Evolutionary conservation across 2,888 invertebrate genomes (phyloP).

Genomic region (Habroteleia sp.): DNA sequence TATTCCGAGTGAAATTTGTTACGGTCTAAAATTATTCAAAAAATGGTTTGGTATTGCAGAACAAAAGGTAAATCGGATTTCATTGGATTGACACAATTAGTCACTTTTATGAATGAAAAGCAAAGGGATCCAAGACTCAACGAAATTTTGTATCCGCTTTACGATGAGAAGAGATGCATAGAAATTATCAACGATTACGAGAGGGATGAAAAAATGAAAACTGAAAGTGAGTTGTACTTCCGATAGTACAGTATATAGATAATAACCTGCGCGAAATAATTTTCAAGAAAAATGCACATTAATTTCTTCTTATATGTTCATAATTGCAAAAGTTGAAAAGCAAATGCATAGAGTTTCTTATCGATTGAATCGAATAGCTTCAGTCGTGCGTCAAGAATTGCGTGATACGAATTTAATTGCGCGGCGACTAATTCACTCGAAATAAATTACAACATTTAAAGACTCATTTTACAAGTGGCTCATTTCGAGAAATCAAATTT

Average conservation of each 20-base stretch:
- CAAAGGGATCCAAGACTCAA: constrained; percentile 99
- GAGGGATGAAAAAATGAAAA: constrained; percentile 78
- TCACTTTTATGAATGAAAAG: constrained; percentile 97
- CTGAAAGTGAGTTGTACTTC: constrained; percentile 83
- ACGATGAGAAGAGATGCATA: constrained; percentile 94
- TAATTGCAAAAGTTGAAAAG: constrained; percentile 30
- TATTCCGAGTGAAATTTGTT: constrained; percentile 47
- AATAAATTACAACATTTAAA: constrained; percentile 36
- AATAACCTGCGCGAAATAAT: too few species aligned
- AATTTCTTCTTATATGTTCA: too few species aligned
- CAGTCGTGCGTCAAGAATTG: constrained; percentile 1
- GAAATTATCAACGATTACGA: constrained; percentile 98
- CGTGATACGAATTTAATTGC: constrained; percentile 42
- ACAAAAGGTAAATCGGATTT: constrained; percentile 95
- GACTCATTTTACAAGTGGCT: constrained; percentile 28
- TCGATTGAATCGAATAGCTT: constrained; percentile 29
- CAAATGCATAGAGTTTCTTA: constrained; percentile 1
- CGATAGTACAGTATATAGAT: too few species aligned
- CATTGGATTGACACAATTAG: constrained; percentile 92
- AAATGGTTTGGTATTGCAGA: too few species aligned
- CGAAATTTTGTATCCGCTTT: constrained; percentile 98
- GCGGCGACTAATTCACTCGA: constrained; percentile 34
- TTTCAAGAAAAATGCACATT: too few species aligned
- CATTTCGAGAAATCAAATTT: constrained; percentile 28
- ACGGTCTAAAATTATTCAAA: too few species aligned